Evolutionary conservation across 2,113 vertebrate genomes (phyloP), one percentile per base, ranked within the genome.

Genomic region (Phainopepla nitens): DNA sequence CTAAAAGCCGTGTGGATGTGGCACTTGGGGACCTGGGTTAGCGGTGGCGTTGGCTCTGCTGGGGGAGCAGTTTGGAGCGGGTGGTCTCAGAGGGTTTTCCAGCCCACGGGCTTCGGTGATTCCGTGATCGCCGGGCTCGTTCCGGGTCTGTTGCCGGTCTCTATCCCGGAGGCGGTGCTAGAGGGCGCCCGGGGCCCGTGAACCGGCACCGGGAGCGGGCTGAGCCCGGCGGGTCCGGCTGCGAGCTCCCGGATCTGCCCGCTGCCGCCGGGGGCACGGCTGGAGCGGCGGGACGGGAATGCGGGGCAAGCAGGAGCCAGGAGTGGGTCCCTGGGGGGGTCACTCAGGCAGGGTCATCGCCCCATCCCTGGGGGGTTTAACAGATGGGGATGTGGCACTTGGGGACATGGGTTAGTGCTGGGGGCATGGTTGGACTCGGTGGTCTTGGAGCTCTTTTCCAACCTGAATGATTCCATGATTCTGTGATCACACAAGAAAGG

Each of bases 51-150:
- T 29, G 53, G 28, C 36, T 44, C 28, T n/a, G 69, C 53, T n/a
- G 61, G 45, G 11, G 19, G 13, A 44, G 33, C 36, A 27, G 27
- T 1, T 1, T 33, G 68, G 22, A 3, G 44, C 17, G 60, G 6
- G 5, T 8, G 69, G 6, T 27, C 29, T 41, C 0, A 2, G 47
- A 41, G 8, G 11, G 14, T 61, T 76, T 82, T 41, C 39, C 61
- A 21, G 2, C 24, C 13, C 0, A 0, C 1, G 0, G 53, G 23
- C 6, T 12, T 8, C 19, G 3, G n/a, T 1, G 36, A 15, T 51
- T 65, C 68, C 31, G 16, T 1, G 28, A 2, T 11, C 11, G 2
- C 44, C 23, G 61, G 45, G 61, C 54, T 41, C 29, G 70, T 4
- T 18, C 23, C n/a, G 20, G 56, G 23, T 11, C 29, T 2, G 19